phyloP scores from a whole-genome alignment of 2,888 invertebrate species.

The Malacosoma neustria region DNA sequence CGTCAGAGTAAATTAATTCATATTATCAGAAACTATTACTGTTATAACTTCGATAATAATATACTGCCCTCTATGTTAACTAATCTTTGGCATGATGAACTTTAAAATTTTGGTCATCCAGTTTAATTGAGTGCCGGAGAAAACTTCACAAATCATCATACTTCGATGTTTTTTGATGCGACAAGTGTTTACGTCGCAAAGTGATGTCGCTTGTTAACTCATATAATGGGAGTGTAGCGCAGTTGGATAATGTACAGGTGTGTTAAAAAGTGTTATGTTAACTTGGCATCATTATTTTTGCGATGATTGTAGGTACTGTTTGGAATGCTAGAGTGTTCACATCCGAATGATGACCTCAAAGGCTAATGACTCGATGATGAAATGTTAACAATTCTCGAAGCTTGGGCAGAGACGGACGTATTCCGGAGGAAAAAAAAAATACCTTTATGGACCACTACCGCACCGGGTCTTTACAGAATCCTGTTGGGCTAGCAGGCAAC shows the following conservation, averaged over 20 bases:
- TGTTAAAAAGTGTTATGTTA: not conserved
- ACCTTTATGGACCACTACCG: too few species aligned
- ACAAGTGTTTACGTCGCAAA: slow-evolving; percentile 21
- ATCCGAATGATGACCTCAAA: too few species aligned
- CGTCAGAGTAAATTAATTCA: too few species aligned
- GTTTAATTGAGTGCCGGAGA: slow-evolving; percentile 48
- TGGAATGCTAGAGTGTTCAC: too few species aligned
- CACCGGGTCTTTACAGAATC: too few species aligned
- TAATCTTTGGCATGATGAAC: slow-evolving; percentile 20
- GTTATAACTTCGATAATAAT: slow-evolving; percentile 4
- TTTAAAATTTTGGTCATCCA: slow-evolving; percentile 55
- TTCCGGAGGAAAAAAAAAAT: too few species aligned
- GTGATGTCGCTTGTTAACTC: slow-evolving; percentile 61
- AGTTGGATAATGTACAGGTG: slow-evolving; percentile 38
- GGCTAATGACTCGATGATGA: too few species aligned
- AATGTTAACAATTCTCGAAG: too few species aligned
- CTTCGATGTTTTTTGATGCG: slow-evolving; percentile 39
- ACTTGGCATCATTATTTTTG: not conserved
- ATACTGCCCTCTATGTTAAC: not conserved
- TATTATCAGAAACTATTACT: too few species aligned
- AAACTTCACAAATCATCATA: slow-evolving; percentile 64
- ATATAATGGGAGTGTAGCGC: slow-evolving; percentile 56
- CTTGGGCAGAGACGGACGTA: too few species aligned
- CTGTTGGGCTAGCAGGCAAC: too few species aligned
- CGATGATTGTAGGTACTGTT: too few species aligned